phyloP scores from a whole-genome alignment of 2,888 invertebrate species.

The Esperia sulphurella region DNA sequence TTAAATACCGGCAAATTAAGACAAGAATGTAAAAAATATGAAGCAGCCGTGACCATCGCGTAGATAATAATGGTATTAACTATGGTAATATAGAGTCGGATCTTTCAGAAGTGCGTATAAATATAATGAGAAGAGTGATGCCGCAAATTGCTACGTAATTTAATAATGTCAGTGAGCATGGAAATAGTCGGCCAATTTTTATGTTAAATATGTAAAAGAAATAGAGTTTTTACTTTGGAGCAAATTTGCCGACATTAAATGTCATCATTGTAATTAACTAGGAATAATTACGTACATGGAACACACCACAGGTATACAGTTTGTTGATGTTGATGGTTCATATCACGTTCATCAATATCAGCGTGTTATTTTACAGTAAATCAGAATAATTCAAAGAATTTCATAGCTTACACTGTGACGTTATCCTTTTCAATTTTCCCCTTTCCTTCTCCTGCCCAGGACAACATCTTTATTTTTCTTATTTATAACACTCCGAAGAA shows the following conservation, averaged over 20 bases:
- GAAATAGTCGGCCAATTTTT: conserved; percentile 21
- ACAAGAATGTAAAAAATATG: conserved; percentile 22
- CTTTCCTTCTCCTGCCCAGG: conserved; percentile 35
- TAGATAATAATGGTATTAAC: conserved; percentile 39
- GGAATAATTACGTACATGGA: not conserved
- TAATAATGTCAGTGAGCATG: conserved; percentile 31
- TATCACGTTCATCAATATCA: no score
- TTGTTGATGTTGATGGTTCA: no score
- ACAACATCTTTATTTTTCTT: conserved; percentile 63
- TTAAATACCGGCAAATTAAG: conserved; percentile 27
- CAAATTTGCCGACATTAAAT: conserved; percentile 32
- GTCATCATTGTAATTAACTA: conserved; percentile 15
- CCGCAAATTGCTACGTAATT: conserved; percentile 36
- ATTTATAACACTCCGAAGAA: conserved; percentile 74
- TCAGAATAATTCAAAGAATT: not conserved
- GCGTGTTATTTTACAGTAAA: not conserved
- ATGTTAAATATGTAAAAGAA: conserved; percentile 18
- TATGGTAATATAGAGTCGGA: conserved; percentile 35
- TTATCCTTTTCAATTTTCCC: conserved; percentile 26
- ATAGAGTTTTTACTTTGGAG: conserved; percentile 7
- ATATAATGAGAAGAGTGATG: conserved; percentile 23
- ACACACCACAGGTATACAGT: no score
- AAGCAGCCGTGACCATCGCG: conserved; percentile 31
- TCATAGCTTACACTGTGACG: conserved; percentile 26
- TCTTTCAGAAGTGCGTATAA: conserved; percentile 30